Evolutionary conservation across 2,888 invertebrate genomes (phyloP), one percentile per base, ranked within the genome.

Genomic region (Thyatira batis): DNA sequence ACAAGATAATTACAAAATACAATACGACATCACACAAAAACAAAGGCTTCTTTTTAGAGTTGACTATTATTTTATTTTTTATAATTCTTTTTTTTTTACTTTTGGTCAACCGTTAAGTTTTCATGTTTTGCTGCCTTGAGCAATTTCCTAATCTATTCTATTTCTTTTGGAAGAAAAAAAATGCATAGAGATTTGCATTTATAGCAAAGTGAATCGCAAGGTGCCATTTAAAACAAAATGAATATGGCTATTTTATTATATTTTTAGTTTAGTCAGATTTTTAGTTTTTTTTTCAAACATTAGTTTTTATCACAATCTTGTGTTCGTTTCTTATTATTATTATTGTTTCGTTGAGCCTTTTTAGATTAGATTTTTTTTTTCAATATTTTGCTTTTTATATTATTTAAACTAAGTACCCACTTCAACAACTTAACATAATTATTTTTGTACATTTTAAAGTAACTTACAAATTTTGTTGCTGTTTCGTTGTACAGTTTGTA

Each of bases 191-290:
- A 13, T n/a, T 27, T 73, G 69, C 70, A 74, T 74, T 73, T 75
- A 71, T 73, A 77, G 70, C 74, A 75, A 82, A 82, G 90, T 88
- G 87, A 88, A 87, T 90, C 88, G 80, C 82, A 84, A 84, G 80
- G 91, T 91, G 91, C 91, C 91, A 91, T 91, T 78, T 68, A 80
- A 82, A 74, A 69, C 65, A 68, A 82, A 82, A 82, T 75, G 71
- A 82, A 73, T 82, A 83, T 89, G 90, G 90, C 91, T 88, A 89
- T 88, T 78, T 82, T 79, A 78, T 78, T 84, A 72, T 74, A 39
- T 73, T 73, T 81, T 80, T 85, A 87, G 81, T 82, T 80, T 74
- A 87, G 82, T 82, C 69, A 83, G 73, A 81, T 28, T 21, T 11
- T 6, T 45, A 6, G 20, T 76, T 78, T 78, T 76, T 74, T 80